Percentiles rank a stretch among this genome's conserved stretches.
Conservation (phyloP, 2,888 invertebrate species). For the Drosophila trichaetosa region DNA sequence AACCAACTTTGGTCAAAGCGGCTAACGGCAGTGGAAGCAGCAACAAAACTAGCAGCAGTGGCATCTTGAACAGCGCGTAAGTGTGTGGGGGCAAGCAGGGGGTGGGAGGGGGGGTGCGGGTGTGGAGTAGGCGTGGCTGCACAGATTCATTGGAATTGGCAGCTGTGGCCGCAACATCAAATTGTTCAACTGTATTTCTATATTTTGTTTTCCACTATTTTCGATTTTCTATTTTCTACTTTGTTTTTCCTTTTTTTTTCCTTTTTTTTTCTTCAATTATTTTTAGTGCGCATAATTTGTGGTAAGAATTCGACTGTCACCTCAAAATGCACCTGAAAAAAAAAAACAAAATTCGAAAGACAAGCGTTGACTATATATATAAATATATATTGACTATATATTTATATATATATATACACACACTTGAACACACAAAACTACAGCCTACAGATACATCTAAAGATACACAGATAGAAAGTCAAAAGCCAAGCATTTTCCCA, state of each 20-base stretch:
- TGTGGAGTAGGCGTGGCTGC: slow-evolving; percentile 9
- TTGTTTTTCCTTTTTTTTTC: background rate
- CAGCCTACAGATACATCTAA: slow-evolving; percentile 13
- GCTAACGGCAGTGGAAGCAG: slow-evolving; percentile 23
- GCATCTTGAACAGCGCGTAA: slow-evolving; percentile 37
- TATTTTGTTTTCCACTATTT: background rate
- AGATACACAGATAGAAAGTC: slow-evolving; percentile 26
- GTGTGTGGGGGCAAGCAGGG: slow-evolving; percentile 12
- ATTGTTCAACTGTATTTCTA: slow-evolving; percentile 1
- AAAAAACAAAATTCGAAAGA: slow-evolving; percentile 32
- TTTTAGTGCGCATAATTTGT: slow-evolving; percentile 81
- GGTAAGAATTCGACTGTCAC: slow-evolving; percentile 74
- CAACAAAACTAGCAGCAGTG: slow-evolving; percentile 7
- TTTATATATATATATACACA: slow-evolving; percentile 19
- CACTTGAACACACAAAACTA: slow-evolving; percentile 23
- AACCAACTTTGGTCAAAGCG: slow-evolving; percentile 70
- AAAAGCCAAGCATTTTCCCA: slow-evolving; percentile 44
- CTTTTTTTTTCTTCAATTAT: slow-evolving; percentile 59
- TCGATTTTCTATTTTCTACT: background rate
- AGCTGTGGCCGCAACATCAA: slow-evolving; percentile 28
- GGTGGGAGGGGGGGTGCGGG: background rate
- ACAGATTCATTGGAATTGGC: slow-evolving; percentile 30
- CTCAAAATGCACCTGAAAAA: slow-evolving; percentile 78
- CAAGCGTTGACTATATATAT: slow-evolving; percentile 30
- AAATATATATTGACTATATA: slow-evolving; percentile 24